Evolutionary conservation across 2,888 invertebrate genomes (phyloP), one percentile per base, ranked within the genome.

Genomic region (Epinotia brunnichana): DNA sequence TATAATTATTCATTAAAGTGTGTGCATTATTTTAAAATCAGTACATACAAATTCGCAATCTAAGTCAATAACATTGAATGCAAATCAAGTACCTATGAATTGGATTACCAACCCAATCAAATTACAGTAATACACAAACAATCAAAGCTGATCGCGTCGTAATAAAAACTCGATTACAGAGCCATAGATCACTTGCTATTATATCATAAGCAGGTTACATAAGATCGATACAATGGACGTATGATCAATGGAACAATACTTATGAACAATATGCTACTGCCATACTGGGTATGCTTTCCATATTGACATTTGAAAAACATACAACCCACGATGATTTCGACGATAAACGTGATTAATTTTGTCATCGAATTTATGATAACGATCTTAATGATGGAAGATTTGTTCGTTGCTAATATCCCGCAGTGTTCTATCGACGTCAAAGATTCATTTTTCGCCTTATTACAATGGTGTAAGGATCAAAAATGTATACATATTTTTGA

Each of bases 181-280:
- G 19, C 63, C 68, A 73, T 73, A 69, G 63, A 73, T 73, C 69
- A 69, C 73, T 60, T 19, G 41, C 56, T 51, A 66, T 73, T 69
- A 69, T 73, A 69, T 73, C 63, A 73, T 41, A 64, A 44, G 62
- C 59, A 39, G 29, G 61, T 73, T 73, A 51, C 73, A 73, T 63
- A 73, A 73, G 62, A 62, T 73, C 39, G 69, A 57, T 41, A 73
- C 73, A 73, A 73, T 73, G 69, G 62, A 48, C 62, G 68, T 39
- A 51, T 0, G 54, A 59, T 73, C 72, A 71, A 67, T 71, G 61
- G 57, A 69, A 63, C 73, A 72, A 61, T 71, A n/a, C n/a, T n/a
- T n/a, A 63, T 68, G 61, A 44, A 41, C 62, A 68, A 62, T 61
- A 67, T 11, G 39, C 53, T 15, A 39, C 64, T 19, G 19, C 54